These are phyloP conservation scores for Nomada flava DNA, from an alignment of 2,888 invertebrate genomes.

Conservation along the genomic window DNA sequence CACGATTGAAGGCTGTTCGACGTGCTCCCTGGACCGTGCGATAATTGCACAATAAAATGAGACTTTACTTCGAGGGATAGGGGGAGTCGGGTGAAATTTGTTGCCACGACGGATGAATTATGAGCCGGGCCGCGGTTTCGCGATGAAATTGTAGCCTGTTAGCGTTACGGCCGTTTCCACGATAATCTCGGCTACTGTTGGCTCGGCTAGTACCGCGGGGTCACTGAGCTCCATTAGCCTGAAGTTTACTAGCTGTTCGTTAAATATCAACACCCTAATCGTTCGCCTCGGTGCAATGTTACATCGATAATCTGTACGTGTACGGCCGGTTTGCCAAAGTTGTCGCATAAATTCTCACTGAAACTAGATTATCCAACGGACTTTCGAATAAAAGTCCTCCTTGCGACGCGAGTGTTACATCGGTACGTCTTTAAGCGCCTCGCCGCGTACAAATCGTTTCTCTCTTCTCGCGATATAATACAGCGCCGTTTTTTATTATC, in stretches of 20 bases:
- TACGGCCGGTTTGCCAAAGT: too few species aligned
- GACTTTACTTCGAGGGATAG: not conserved
- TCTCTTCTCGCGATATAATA: too few species aligned
- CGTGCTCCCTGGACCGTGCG: constrained; percentile 17
- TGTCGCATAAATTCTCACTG: not conserved
- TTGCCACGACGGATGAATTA: not conserved
- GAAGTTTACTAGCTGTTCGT: not conserved
- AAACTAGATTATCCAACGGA: not conserved
- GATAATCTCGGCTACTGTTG: not conserved
- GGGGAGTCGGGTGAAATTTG: not conserved
- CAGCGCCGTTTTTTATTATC: too few species aligned
- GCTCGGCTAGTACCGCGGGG: not conserved
- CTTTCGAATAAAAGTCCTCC: not conserved
- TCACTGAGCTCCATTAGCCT: not conserved
- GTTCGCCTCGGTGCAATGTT: not conserved
- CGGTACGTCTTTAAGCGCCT: not conserved
- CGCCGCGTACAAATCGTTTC: too few species aligned
- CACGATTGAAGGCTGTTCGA: not conserved
- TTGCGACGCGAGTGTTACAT: not conserved
- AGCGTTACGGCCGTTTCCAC: not conserved
- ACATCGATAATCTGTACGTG: not conserved
- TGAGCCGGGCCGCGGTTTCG: not conserved
- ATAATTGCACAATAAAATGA: not conserved
- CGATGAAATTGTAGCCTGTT: constrained; percentile 1
- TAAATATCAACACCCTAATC: not conserved